Evolutionary conservation across 2,888 invertebrate species (phyloP), one percentile per base, ranked within the genome.

Genomic region (Dyspetes luteomarginatus): DNA sequence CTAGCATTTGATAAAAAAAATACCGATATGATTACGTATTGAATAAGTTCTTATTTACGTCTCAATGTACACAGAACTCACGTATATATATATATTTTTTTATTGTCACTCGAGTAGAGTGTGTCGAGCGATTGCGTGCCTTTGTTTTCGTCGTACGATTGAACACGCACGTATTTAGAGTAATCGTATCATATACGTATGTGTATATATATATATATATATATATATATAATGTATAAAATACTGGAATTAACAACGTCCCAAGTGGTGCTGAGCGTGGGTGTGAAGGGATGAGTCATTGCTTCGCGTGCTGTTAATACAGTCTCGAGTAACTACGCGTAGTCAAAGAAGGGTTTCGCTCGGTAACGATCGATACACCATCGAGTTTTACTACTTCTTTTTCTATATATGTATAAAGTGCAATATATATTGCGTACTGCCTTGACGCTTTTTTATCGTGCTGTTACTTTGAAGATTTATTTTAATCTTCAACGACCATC

Each of bases 221-320:
- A 24, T 62, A 24, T 45, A n/a, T 12, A 26, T 22, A 7, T 19
- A 62, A n/a, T 12, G 9, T 22, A 15, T 43, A 4, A 48, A 30
- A 30, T 24, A 26, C 7, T 24, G 50, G 55, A 41, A 75, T 60
- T 58, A 68, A 68, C 36, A 52, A 24, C 7, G 7, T 7, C 48
- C 12, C 50, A 28, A 56, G 76, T 30, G 55, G 62, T 45, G 68
- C 15, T 45, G 58, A 30, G 30, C 68, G 69, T 76, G 62, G 69
- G 62, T 69, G 55, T 45, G 15, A 45, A 69, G 76, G 62, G 69
- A 76, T 76, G 76, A 76, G 76, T 76, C 76, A 76, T 48, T 55
- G 55, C 22, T 62, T 76, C 24, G 68, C 76, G 69, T 52, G 69
- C 30, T 2, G 7, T 50, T 3, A 7, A 50, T 30, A 9, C 45